phyloP scores from a whole-genome alignment of 2,113 vertebrate species.

The Paraplagusia blochii region DNA sequence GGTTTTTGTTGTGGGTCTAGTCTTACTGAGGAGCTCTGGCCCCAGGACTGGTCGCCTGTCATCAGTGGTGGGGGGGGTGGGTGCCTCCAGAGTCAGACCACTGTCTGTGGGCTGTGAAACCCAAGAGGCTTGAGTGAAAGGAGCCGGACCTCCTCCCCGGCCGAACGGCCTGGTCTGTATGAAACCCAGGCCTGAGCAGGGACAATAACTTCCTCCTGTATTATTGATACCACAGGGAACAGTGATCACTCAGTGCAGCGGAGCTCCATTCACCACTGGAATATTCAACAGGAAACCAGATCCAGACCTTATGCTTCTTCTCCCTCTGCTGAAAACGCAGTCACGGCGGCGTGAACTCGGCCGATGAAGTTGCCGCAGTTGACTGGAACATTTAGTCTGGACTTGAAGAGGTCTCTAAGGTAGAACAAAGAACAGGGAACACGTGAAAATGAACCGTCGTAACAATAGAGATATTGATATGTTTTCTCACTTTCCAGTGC shows the following conservation, averaged over 20 bases:
- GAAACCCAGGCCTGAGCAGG: conserved; percentile 65
- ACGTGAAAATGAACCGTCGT: too few relatives aligned
- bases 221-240: conserved; percentile 79
- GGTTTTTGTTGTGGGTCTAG: conserved; percentile 62
- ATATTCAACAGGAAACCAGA: conserved; percentile 80
- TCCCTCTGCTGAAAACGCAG: conserved; percentile 52
- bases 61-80: conserved; percentile 49
- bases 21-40: conserved; percentile 58
- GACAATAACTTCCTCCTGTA: conserved; percentile 84
- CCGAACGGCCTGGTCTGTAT: conserved; percentile 62
- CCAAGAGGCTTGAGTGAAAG: conserved; percentile 74
- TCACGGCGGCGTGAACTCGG: conserved; percentile 39
- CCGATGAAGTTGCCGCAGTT: conserved; percentile 46
- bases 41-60: conserved; percentile 62
- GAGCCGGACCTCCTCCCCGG: conserved; percentile 49
- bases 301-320: conserved; percentile 38
- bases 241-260: conserved; percentile 72
- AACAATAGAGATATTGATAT: too few relatives aligned
- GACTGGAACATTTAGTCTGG: conserved; percentile 52
- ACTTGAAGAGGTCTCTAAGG: not conserved
- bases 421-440: too few relatives aligned
- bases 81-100: conserved; percentile 62
- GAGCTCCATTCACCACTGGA: conserved; percentile 74
- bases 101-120: conserved; percentile 74
- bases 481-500: too few relatives aligned